Base-by-base conservation (phyloP, 2,797 vertebrate species). In the Crocodylus rhombifer region DNA sequence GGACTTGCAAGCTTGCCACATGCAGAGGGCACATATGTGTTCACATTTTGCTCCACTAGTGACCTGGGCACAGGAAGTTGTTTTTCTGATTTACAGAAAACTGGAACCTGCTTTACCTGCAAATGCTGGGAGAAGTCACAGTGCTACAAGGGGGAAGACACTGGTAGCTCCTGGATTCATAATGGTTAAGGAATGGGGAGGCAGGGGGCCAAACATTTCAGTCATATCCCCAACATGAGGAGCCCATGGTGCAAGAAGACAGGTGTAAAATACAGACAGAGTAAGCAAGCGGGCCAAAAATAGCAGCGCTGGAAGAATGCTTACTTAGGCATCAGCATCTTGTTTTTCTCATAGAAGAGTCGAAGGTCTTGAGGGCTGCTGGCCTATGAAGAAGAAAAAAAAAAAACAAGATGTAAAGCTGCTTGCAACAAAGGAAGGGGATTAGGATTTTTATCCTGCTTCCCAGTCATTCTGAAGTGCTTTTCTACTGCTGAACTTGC, bases 301-400 rank as follows among this genome's bases (percentile, higher is more conserved):
- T 0, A 13, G 25, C 3, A 51, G 77, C 89, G 85, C 51, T 89
- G 88, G 74, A 61, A 89, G 74, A 94, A 88, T 5, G 80, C 99
- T 98, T 95, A 99, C 99, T 98, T 99, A 65, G 99, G 99, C 91
- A 98, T 98, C 90, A 99, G 98, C 74, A 97, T 99, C 98, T 98
- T 98, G 98, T 99, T 99, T 98, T 98, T 99, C 98, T 99, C 99
- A 18, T 99, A 99, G 97, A 99, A 99, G 84, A 99, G 98, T 33
- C 99, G 99, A 20, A 99, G 99, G 94, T 99, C 99, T 95, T 99
- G 99, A 2, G 99, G 99, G 82, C 99, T 99, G 97, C 98, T 99
- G 92, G 99, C 99, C 99, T 99, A 89, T 7, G 62, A 62, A 63
- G 71, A 84, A 82, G 89, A 89, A 58, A 57, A 25, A 36, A 30